Evolutionary conservation across 1,140 invertebrate genomes (phyloP), one percentile per base, ranked within the genome.

Genomic region (Liolophura sinensis): DNA sequence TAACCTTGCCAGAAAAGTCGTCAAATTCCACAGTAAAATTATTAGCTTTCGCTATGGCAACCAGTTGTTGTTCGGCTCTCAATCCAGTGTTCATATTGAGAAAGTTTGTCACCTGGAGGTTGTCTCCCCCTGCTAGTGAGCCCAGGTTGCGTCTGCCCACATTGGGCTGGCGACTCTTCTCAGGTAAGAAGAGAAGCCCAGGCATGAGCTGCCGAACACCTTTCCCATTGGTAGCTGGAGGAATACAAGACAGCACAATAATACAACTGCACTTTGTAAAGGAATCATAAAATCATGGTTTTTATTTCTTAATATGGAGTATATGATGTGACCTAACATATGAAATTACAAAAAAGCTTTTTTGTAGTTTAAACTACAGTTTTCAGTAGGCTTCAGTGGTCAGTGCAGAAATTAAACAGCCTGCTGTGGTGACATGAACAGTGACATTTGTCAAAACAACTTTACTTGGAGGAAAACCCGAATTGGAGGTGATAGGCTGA

Each of bases 11-110:
- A 54, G 78, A 65, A 70, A 76, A 79, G 40, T 78, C 76, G 49
- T 79, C 76, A 73, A 79, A 78, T 27, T 78, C 72, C 25, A 79
- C 67, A 31, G 73, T 72, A 22, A 79, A 57, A 51, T 73, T 70
- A 18, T 72, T 65, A 25, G 58, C 66, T 0, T 58, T 20, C 12
- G 76, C 73, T 27, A 78, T 48, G 16, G 76, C 76, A 60, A 68
- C 54, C 0, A 78, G 69, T 49, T 73, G 73, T 24, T 72, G 31
- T 46, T 78, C 76, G 4, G 74, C 64, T 51, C 69, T 4, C n/a
- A 59, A 56, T 14, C n/a, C 22, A 56, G 22, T 25, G 54, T 56
- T 14, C 27, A 12, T 14, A 1, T 56, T 22, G 27, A 12, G 22
- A 3, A 56, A 25, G 54, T 15, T 20, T 1, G 54, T 56, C 18